Conservation (phyloP, 2,888 invertebrate species). For the Mimas tiliae region DNA sequence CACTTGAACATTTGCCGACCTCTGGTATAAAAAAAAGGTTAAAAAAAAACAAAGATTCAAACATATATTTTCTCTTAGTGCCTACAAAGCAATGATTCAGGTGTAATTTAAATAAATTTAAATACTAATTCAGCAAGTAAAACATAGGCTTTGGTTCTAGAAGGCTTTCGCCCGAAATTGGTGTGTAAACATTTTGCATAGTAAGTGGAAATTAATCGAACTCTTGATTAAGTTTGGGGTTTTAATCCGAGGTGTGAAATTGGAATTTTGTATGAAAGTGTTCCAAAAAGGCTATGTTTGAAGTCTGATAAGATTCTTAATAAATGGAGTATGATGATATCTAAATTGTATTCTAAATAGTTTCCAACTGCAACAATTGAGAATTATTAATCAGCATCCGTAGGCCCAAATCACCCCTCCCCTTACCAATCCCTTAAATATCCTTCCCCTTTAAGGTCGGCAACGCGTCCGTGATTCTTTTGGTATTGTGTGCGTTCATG, state of each 20-base stretch:
- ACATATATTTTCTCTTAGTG: not conserved
- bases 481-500: too few relatives aligned
- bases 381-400: too few relatives aligned
- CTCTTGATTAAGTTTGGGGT: constrained; percentile 19
- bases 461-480: too few relatives aligned
- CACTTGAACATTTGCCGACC: too few relatives aligned
- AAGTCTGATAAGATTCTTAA: too few relatives aligned
- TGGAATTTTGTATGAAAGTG: not conserved
- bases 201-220: constrained; percentile 27
- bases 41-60: not conserved
- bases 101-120: constrained; percentile 14
- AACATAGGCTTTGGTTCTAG: not conserved
- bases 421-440: too few relatives aligned
- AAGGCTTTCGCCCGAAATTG: constrained; percentile 25
- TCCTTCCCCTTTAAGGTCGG: too few relatives aligned
- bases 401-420: too few relatives aligned
- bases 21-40: too few relatives aligned
- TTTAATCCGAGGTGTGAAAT: not conserved
- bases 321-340: too few relatives aligned
- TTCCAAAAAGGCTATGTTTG: not conserved
- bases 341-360: not conserved
- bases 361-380: too few relatives aligned
- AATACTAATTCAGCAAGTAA: constrained; percentile 12
- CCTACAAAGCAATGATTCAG: not conserved
- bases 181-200: constrained; percentile 31